phyloP scores from a whole-genome alignment of 2,888 invertebrate genomes.

The Taphrorychus bicolor region DNA sequence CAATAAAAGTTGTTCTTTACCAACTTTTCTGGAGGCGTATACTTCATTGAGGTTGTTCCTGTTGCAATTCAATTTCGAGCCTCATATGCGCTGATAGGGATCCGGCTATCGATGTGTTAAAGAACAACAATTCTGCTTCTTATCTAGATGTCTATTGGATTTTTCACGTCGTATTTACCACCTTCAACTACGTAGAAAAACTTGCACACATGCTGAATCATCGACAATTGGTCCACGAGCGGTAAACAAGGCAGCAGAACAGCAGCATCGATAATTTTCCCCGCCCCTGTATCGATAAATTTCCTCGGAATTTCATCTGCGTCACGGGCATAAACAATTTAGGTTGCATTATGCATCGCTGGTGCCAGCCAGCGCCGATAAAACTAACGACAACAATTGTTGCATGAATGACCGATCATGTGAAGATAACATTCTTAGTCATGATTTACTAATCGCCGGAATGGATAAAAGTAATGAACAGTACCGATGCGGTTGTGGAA shows the following conservation, averaged over 20 bases:
- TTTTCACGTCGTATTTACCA: too few relatives aligned
- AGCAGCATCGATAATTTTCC: constrained; percentile 1
- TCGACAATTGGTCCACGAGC: not conserved
- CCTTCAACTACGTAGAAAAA: not conserved
- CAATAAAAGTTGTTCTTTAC: too few relatives aligned
- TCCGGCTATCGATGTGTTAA: too few relatives aligned
- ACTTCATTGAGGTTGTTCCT: too few relatives aligned
- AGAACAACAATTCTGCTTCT: too few relatives aligned
- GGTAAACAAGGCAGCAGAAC: not conserved
- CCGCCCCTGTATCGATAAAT: constrained; percentile 12
- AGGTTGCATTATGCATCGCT: constrained; percentile 29
- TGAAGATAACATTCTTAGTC: constrained; percentile 33
- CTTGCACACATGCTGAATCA: not conserved
- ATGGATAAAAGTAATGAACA: constrained; percentile 12
- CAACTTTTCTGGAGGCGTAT: too few relatives aligned
- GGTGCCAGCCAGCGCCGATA: constrained; percentile 27
- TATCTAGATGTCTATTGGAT: too few relatives aligned
- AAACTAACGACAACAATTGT: constrained; percentile 28
- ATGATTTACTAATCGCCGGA: constrained; percentile 22
- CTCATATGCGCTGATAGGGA: too few relatives aligned
- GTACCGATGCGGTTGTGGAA: constrained; percentile 9
- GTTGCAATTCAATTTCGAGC: too few relatives aligned
- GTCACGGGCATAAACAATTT: constrained; percentile 30
- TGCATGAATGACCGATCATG: constrained; percentile 35
- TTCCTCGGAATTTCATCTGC: constrained; percentile 23